Evolutionary conservation across 2,797 vertebrate species (phyloP).

Genomic region (Psittacula echo): DNA sequence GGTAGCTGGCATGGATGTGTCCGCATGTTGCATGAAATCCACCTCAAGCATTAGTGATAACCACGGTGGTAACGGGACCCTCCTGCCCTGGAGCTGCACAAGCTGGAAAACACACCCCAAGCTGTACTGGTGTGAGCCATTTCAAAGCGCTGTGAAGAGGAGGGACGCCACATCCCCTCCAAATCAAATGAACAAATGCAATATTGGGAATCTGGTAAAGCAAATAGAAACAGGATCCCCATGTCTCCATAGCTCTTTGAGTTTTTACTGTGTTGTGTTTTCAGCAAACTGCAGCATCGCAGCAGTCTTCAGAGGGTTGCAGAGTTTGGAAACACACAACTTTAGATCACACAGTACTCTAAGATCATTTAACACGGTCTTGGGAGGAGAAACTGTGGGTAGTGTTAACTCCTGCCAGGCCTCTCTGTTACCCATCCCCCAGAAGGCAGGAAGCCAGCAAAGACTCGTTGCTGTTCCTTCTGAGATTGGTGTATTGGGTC

Average conservation of each 20-base stretch:
- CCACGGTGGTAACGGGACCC: rapidly evolving
- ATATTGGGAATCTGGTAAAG: background rate
- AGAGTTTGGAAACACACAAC: background rate
- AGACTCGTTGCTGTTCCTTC: background rate
- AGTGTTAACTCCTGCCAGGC: background rate
- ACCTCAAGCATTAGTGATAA: rapidly evolving
- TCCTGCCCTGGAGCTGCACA: background rate
- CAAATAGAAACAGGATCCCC: background rate
- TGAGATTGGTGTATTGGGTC: background rate
- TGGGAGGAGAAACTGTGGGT: background rate
- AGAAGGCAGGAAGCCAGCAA: background rate
- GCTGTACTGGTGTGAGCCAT: background rate
- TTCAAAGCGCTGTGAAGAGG: background rate
- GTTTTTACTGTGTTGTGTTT: background rate
- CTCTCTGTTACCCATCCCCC: background rate
- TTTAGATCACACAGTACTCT: background rate
- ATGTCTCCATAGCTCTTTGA: background rate
- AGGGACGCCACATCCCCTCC: background rate
- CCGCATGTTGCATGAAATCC: background rate
- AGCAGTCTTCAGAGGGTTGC: background rate
- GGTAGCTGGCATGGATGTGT: rapidly evolving
- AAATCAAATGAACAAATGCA: background rate
- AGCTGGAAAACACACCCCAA: background rate
- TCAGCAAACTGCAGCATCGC: background rate
- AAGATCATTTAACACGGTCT: background rate